These are phyloP conservation scores for Drosophila macrospina DNA, from an alignment of 2,888 invertebrate genomes.

Conservation along the genomic window DNA sequence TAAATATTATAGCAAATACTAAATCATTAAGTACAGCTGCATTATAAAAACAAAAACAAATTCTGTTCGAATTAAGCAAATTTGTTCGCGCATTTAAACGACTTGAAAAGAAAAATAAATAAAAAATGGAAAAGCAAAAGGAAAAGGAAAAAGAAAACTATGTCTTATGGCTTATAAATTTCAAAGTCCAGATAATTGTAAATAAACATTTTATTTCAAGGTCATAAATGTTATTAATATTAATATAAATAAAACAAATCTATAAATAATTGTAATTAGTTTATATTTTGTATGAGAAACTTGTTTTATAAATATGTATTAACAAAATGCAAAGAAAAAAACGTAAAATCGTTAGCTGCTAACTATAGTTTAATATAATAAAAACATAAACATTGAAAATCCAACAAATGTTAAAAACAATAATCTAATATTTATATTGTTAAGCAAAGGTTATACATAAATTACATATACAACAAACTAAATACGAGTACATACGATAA, in stretches of 20 bases:
- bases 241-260: conserved; percentile 27
- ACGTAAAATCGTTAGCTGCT: conserved; percentile 60
- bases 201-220: conserved; percentile 60
- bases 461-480: conserved; percentile 48
- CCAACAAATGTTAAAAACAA: conserved; percentile 58
- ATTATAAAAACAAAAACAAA: conserved; percentile 8
- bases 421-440: conserved; percentile 58
- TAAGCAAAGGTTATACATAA: conserved; percentile 61
- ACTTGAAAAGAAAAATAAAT: conserved; percentile 4
- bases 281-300: conserved; percentile 71
- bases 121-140: too few relatives aligned
- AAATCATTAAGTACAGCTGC: conserved; percentile 33
- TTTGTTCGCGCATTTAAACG: conserved; percentile 47
- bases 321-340: conserved; percentile 46
- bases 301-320: conserved; percentile 70
- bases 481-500: conserved; percentile 55
- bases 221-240: conserved; percentile 57
- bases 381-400: conserved; percentile 31
- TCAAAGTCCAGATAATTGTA: conserved; percentile 63
- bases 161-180: conserved; percentile 36
- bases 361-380: conserved; percentile 57
- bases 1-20: conserved; percentile 66
- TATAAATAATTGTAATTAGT: conserved; percentile 76
- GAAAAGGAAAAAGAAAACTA: conserved; percentile 16
- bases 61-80: conserved; percentile 9